Evolutionary conservation across 2,797 vertebrate genomes (phyloP), one percentile per base, ranked within the genome.

Genomic region (Sphenopsis melanotis): DNA sequence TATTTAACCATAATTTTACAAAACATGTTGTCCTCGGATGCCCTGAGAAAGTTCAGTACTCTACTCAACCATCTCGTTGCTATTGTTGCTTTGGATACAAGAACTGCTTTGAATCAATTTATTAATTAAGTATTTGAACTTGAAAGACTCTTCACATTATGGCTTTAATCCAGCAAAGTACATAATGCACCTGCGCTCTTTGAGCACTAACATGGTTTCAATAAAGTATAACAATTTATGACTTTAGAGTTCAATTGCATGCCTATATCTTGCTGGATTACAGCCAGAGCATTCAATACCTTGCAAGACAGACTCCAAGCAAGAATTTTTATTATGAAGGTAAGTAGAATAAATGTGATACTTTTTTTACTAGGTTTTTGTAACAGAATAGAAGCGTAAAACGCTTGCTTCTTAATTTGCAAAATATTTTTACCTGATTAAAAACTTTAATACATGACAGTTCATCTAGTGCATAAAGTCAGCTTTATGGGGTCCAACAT

Each of bases 61-160:
- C 61, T 57, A 37, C 24, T 64, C 61, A 2, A 72, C 49, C 61
- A 57, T 49, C 61, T 87, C 81, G 57, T 84, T 79, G 84, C 59
- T 72, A 21, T 57, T 92, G 91, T 85, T 96, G 85, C 66, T 87
- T 94, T 89, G 71, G 93, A 87, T 89, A 89, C 75, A 76, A 85
- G 50, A 91, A 76, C 55, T 63, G 55, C 44, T 84, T 39, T 78
- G 86, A 85, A 87, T 92, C 47, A 69, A 53, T 76, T 89, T 69
- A 75, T 76, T 82, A 84, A 84, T 91, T 89, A 94, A 91, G 12
- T 75, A 82, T 85, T 82, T 81, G 50, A 82, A 82, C 55, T 75
- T 55, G 46, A 41, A 91, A 89, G 75, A 76, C 55, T 53, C 69
- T 89, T 76, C 47, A 18, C 59, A 9, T 89, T 72, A 82, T 95